These are phyloP conservation scores for Pseudorectes ferrugineus DNA, from an alignment of 2,113 vertebrate species.

Conservation along the genomic window DNA sequence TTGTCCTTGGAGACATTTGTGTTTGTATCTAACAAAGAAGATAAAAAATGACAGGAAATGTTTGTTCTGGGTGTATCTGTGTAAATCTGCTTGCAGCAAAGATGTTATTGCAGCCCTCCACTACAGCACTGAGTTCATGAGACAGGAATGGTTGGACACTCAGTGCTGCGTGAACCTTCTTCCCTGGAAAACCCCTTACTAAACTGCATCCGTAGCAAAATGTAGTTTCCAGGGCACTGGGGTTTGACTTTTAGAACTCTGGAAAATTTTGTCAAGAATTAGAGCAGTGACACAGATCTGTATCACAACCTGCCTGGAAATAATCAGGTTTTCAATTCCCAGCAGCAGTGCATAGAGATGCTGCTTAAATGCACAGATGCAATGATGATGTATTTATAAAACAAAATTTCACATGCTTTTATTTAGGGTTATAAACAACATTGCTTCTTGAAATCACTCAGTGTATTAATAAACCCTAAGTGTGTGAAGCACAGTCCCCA, in stretches of 20 bases:
- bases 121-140: neutral
- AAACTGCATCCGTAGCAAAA: neutral
- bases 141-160: neutral
- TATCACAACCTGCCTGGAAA: neutral
- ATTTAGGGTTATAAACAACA: neutral
- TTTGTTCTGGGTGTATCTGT: slow-evolving; percentile 64
- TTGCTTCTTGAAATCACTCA: neutral
- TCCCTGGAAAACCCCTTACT: neutral
- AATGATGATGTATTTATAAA: neutral
- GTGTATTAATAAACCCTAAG: neutral
- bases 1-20: slow-evolving; percentile 57
- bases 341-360: neutral
- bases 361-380: neutral
- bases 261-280: neutral
- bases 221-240: neutral
- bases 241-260: neutral
- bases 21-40: slow-evolving; percentile 46
- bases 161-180: neutral
- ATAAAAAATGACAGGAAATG: slow-evolving; percentile 67
- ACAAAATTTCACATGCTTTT: neutral
- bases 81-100: slow-evolving; percentile 39
- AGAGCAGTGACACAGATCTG: neutral
- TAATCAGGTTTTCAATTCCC: neutral
- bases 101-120: slow-evolving; percentile 10
- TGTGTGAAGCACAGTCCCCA: neutral